phyloP scores from a whole-genome alignment of 2,113 vertebrate species.

The Ceyx cyanopectus region DNA sequence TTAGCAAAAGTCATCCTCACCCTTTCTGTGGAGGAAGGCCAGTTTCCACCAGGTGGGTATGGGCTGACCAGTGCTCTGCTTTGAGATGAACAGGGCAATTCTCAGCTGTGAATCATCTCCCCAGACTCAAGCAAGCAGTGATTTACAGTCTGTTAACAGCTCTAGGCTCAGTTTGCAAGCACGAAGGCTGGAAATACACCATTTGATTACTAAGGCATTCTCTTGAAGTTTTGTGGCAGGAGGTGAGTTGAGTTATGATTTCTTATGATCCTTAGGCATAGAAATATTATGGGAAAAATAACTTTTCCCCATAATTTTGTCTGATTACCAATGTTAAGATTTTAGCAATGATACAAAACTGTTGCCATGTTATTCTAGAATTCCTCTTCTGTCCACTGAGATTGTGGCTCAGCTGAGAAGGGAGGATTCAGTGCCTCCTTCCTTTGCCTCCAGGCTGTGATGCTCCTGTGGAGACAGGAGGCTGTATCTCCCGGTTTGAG shows the following conservation, averaged over 20 bases:
- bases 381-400: neutral
- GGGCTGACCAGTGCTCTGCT: neutral
- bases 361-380: accelerated
- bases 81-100: neutral
- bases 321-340: neutral
- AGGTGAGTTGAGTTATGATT: neutral
- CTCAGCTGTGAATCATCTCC: neutral
- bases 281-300: neutral
- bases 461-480: neutral
- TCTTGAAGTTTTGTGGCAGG: neutral
- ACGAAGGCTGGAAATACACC: neutral
- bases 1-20: neutral
- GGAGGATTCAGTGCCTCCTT: neutral
- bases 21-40: neutral
- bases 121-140: neutral
- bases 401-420: neutral
- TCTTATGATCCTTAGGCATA: neutral
- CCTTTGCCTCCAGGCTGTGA: neutral
- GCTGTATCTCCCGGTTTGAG: neutral
- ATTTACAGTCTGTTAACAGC: neutral
- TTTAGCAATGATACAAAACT: neutral
- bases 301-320: neutral
- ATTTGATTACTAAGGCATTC: neutral
- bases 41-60: neutral
- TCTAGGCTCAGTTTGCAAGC: neutral